A percentile compares a stretch with the other conserved stretches of the same genome.
phyloP scores from a whole-genome alignment of 1,140 invertebrate species.

The Palaemon carinicauda region DNA sequence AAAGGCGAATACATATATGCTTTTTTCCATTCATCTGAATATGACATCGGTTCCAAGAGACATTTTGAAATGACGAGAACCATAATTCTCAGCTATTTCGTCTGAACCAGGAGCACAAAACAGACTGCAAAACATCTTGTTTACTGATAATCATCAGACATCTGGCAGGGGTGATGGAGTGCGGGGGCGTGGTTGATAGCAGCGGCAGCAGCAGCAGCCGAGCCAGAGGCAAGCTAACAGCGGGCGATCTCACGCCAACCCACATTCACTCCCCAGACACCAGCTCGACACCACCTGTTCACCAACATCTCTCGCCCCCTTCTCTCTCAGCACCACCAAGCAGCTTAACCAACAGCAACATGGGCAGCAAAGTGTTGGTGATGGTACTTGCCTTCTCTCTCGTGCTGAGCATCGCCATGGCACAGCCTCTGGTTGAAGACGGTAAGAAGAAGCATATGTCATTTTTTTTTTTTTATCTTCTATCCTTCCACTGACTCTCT shows the following conservation, averaged over 20 bases:
- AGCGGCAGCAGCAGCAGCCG: not conserved
- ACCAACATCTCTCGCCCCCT: not conserved
- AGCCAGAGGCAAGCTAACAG: not conserved
- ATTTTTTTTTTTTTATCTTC: no score
- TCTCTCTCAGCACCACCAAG: not conserved
- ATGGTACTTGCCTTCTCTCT: not conserved
- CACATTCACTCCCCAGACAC: not conserved
- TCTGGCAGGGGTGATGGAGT: not conserved
- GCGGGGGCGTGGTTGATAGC: not conserved
- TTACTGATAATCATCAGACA: not conserved
- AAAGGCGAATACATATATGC: no score
- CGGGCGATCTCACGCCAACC: not conserved
- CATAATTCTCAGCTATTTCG: not conserved
- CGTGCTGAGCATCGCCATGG: not conserved
- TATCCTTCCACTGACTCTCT: no score
- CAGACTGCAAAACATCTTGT: no score
- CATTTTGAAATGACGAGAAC: not conserved
- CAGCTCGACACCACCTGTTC: not conserved
- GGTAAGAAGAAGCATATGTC: not conserved
- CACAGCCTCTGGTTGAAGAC: not conserved
- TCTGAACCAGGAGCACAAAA: not conserved
- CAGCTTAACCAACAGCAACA: not conserved
- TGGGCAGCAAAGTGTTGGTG: not conserved
- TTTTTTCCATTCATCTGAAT: no score
- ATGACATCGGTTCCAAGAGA: no score